A percentile compares a stretch with the other conserved stretches of the same genome.
phyloP scores from a whole-genome alignment of 2,888 invertebrate genomes.

The Sialis fuliginosa region DNA sequence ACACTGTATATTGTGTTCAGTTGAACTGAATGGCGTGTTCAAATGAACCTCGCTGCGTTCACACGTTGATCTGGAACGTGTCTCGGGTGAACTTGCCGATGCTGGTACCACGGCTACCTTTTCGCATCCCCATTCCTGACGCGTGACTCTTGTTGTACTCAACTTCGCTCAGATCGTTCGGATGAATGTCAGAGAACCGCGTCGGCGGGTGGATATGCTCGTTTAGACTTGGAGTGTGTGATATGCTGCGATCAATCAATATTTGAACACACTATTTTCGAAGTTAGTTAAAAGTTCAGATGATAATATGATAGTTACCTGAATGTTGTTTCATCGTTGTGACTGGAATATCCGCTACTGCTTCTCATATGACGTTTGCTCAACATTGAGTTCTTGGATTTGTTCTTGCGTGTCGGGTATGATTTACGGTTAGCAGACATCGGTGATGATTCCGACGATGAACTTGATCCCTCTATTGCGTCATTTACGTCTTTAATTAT shows the following conservation, averaged over 20 bases:
- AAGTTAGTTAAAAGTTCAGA: constrained; percentile 2
- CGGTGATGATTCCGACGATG: constrained; percentile 61
- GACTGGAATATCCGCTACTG: constrained; percentile 66
- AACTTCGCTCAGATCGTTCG: constrained; percentile 25
- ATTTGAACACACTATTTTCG: background rate
- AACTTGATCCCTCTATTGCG: constrained; percentile 52
- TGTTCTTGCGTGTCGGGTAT: constrained; percentile 48
- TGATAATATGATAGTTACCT: constrained; percentile 32
- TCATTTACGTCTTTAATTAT: constrained; percentile 2
- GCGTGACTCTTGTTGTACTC: constrained; percentile 27
- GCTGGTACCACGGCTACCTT: constrained; percentile 24
- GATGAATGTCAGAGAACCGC: constrained; percentile 58
- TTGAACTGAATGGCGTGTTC: background rate
- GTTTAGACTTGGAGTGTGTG: constrained; percentile 63
- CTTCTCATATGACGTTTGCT: constrained; percentile 58
- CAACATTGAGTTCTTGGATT: constrained; percentile 34
- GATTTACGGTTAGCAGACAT: constrained; percentile 44
- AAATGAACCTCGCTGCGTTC: constrained; percentile 15
- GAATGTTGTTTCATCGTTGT: constrained; percentile 73
- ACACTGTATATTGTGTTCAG: too few species aligned
- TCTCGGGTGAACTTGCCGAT: constrained; percentile 42
- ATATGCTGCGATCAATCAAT: constrained; percentile 37
- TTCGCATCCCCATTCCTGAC: constrained; percentile 25
- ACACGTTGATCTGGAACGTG: constrained; percentile 68
- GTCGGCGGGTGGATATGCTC: constrained; percentile 74